phyloP scores from a whole-genome alignment of 2,797 vertebrate species.

The Rhyacichthys aspro region DNA sequence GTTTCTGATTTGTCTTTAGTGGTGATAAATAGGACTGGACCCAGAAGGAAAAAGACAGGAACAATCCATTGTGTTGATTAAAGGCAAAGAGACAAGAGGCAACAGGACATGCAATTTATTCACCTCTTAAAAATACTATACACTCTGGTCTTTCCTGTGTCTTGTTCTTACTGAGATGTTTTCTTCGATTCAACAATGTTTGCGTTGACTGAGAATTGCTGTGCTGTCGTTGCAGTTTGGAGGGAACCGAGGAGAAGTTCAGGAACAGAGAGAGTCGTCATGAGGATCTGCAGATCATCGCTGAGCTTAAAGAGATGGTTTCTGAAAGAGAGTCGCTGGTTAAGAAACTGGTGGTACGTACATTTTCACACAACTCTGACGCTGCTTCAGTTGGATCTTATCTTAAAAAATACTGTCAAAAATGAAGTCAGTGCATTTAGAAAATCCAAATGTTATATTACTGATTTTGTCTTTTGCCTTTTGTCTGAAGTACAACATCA shows the following conservation, averaged over 20 bases:
- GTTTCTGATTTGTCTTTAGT: background rate
- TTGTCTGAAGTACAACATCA: too few relatives aligned
- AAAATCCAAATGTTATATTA: too few relatives aligned
- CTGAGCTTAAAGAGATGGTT: conserved; percentile 96
- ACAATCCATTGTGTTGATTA: conserved; percentile 9
- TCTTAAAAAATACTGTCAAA: too few relatives aligned
- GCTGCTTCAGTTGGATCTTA: too few relatives aligned
- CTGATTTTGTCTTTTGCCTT: too few relatives aligned
- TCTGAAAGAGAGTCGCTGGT: conserved; percentile 94
- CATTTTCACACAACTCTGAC: background rate
- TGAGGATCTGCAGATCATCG: conserved; percentile 94
- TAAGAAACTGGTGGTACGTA: conserved; percentile 97
- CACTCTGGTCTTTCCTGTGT: background rate
- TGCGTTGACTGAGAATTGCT: background rate
- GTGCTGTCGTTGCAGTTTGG: conserved; percentile 81
- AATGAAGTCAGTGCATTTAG: too few relatives aligned
- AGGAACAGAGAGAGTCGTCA: conserved; percentile 94
- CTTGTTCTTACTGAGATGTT: background rate
- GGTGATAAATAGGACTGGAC: conserved; percentile 12
- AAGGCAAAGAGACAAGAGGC: background rate
- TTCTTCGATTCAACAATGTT: too few relatives aligned
- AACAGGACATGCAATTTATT: too few relatives aligned
- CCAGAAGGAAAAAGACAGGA: too few relatives aligned
- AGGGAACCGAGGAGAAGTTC: conserved; percentile 97
- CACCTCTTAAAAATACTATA: too few relatives aligned